Conservation (phyloP, 2,113 vertebrate genomes). For the Chionis minor region DNA sequence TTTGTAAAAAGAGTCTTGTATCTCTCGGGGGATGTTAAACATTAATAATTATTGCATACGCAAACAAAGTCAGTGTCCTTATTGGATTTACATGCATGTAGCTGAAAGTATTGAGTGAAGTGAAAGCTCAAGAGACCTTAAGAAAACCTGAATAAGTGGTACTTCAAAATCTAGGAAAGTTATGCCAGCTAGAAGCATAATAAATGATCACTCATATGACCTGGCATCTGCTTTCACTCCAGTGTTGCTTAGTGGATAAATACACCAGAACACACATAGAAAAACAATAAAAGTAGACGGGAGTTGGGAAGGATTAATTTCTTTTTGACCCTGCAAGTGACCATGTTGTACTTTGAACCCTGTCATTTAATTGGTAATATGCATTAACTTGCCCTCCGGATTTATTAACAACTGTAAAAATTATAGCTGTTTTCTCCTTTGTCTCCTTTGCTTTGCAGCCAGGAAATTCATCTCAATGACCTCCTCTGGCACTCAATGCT, state of each 20-base stretch:
- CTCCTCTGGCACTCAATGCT: neutral
- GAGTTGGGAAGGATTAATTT: neutral
- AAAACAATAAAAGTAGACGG: neutral
- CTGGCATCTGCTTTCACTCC: neutral
- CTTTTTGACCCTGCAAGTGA: neutral
- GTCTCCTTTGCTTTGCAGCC: neutral
- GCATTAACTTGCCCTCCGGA: neutral
- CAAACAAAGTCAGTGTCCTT: neutral
- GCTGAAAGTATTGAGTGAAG: neutral
- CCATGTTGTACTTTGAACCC: neutral
- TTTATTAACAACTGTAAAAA: conserved; percentile 3
- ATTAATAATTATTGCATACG: neutral
- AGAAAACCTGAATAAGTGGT: neutral
- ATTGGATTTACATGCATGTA: neutral
- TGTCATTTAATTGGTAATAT: neutral
- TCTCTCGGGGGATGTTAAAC: neutral
- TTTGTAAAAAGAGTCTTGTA: neutral
- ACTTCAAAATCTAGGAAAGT: neutral
- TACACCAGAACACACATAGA: neutral
- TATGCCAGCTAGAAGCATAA: neutral
- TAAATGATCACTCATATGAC: neutral
- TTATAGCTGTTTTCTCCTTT: conserved; percentile 5
- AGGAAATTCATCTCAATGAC: neutral
- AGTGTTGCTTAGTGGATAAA: neutral
- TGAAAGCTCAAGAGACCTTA: neutral